Percentiles rank a stretch among this genome's conserved stretches.
These are phyloP conservation scores for Pachypeltis micranthus DNA, from an alignment of 1,140 invertebrate species.

Conservation along the genomic window DNA sequence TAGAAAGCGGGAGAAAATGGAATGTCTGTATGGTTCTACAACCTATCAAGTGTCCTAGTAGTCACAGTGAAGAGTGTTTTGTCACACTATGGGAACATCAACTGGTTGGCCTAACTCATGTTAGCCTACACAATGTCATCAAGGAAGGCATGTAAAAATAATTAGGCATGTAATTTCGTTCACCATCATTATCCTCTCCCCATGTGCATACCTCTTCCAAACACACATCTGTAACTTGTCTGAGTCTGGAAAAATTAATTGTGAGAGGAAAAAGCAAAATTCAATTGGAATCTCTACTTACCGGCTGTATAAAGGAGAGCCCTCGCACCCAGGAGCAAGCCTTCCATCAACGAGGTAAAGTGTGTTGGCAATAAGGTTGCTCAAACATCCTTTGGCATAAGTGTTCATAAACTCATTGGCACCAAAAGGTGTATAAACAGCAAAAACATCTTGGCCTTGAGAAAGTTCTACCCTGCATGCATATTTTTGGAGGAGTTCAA, in stretches of 20 bases:
- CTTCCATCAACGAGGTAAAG: background rate
- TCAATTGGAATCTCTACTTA: background rate
- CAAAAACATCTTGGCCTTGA: background rate
- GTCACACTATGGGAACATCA: too few relatives aligned
- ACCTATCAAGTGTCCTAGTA: too few relatives aligned
- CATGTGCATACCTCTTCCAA: background rate
- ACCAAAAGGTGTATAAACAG: background rate
- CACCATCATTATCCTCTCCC: background rate
- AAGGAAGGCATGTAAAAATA: too few relatives aligned
- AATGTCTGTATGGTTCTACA: too few relatives aligned
- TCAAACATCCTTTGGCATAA: background rate
- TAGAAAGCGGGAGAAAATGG: too few relatives aligned
- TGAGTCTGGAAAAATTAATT: background rate
- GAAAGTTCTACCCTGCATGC: too few relatives aligned
- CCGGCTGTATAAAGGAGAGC: background rate
- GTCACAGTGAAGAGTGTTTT: too few relatives aligned
- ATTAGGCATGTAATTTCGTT: background rate
- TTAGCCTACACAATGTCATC: too few relatives aligned
- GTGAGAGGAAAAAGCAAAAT: background rate
- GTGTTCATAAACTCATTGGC: background rate
- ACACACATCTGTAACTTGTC: background rate
- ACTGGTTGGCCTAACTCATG: too few relatives aligned
- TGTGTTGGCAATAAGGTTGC: background rate
- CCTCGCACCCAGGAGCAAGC: background rate
- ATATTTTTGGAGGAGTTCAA: too few relatives aligned